phyloP scores from a whole-genome alignment of 2,888 invertebrate species.

The Eucera pruinosa region DNA sequence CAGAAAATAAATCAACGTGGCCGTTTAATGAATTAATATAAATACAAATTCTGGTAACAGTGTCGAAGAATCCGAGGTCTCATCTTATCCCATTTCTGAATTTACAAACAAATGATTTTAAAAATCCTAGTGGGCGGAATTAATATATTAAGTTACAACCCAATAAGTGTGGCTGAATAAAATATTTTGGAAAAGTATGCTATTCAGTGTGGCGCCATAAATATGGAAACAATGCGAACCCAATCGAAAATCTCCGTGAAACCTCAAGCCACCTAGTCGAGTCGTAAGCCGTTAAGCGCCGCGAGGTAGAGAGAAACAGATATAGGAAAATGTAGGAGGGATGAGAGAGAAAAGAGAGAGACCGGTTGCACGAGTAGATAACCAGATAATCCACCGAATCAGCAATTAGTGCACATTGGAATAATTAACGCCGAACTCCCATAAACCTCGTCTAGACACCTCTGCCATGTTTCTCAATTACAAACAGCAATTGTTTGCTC shows the following conservation, averaged over 20 bases:
- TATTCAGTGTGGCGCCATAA: background rate
- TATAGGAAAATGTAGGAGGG: background rate
- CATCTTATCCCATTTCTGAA: too few relatives aligned
- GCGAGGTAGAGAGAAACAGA: background rate
- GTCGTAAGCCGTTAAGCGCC: slow-evolving; percentile 44
- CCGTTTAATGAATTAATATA: too few relatives aligned
- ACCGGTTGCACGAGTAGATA: slow-evolving; percentile 58
- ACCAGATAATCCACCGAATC: slow-evolving; percentile 71
- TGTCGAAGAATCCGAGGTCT: too few relatives aligned
- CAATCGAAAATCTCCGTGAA: slow-evolving; percentile 28
- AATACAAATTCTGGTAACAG: too few relatives aligned
- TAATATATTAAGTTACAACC: too few relatives aligned
- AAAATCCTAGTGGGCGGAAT: too few relatives aligned
- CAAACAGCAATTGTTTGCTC: slow-evolving; percentile 52
- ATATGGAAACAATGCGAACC: slow-evolving; percentile 1
- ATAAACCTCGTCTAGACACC: slow-evolving; percentile 59
- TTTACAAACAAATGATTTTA: too few relatives aligned
- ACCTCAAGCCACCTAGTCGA: slow-evolving; percentile 7
- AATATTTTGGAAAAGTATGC: too few relatives aligned
- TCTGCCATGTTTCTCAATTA: slow-evolving; percentile 58
- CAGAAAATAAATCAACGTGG: too few relatives aligned
- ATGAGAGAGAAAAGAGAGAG: slow-evolving; percentile 8
- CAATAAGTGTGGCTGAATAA: too few relatives aligned
- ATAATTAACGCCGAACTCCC: slow-evolving; percentile 69
- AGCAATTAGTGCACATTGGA: slow-evolving; percentile 72